Base-by-base conservation (phyloP, 2,113 vertebrate genomes). In the Monarcha castaneiventris region DNA sequence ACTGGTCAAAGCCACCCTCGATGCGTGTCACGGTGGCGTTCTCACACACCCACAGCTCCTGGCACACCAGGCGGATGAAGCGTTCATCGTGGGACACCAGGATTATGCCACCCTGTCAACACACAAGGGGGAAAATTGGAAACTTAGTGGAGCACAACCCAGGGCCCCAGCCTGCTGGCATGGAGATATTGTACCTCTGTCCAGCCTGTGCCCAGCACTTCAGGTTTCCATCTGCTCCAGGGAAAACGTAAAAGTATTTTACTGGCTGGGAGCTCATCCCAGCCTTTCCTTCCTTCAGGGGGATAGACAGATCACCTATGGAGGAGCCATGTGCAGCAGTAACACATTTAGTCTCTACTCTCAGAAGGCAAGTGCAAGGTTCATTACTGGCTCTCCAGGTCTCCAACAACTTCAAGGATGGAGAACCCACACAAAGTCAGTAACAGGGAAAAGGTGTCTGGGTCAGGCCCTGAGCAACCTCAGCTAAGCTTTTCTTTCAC, bases 31-130 rank as follows among this genome's bases (percentile, higher is more conserved):
- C 98, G 0, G 98, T 97, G 4, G 98, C 97, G 0, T 84, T 87
- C 85, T 99, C 99, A 2, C 99, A 99, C 64, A 99, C 99, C 99
- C 99, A 99, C 93, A 99, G 97, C 98, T 99, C 99, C 66, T 96
- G 98, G 96, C 99, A 99, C 93, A 99, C 98, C 95, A 99, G 74
- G 29, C 99, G 98, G 97, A 99, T 99, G 94, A 99, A 99, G 29
- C 99, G 98, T 89, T 99, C 99, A 2, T 99, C 98, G 1, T 99
- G 99, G 21, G 99, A 99, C 72, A 99, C 99, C 83, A 99, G 97
- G 54, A 99, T 98, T 58, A 99, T 97, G 3, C 99, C 99, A 1
- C 99, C 99, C 99, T 99, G 96, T 26, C 73, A 64, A 91, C 4
- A 84, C 4, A 88, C 35, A 23, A 30, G 1, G 18, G 32, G 55